Evolutionary conservation across 2,888 invertebrate species (phyloP).

Genomic region (Pheosia gnoma): DNA sequence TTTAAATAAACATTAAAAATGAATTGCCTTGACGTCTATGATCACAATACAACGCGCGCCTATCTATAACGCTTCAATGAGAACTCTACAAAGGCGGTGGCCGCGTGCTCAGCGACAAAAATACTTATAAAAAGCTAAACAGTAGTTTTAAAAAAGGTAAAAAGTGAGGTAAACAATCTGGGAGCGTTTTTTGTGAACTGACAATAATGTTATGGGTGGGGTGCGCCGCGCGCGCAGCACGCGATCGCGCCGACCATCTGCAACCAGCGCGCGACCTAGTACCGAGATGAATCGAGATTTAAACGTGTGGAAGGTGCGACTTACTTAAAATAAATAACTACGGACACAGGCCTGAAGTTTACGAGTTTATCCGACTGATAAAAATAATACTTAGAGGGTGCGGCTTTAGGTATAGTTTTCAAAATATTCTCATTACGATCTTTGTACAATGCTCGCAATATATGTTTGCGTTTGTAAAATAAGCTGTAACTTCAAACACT

Average conservation of each 20-base stretch:
- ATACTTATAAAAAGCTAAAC: constrained; percentile 74
- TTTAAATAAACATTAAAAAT: constrained; percentile 78
- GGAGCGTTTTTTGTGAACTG: constrained; percentile 69
- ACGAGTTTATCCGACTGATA: too few relatives aligned
- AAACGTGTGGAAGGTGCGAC: not conserved
- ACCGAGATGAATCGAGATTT: constrained; percentile 4
- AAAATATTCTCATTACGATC: too few relatives aligned
- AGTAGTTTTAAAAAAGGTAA: constrained; percentile 79
- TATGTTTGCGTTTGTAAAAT: too few relatives aligned
- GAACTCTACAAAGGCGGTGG: constrained; percentile 64
- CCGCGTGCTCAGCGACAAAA: constrained; percentile 77
- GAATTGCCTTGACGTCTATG: constrained; percentile 64
- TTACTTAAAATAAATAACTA: not conserved
- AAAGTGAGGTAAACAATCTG: constrained; percentile 83
- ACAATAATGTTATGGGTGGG: constrained; percentile 66
- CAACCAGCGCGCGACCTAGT: constrained; percentile 36
- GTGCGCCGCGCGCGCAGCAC: constrained; percentile 69
- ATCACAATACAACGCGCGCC: constrained; percentile 66
- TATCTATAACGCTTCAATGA: constrained; percentile 69
- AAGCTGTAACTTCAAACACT: too few relatives aligned
- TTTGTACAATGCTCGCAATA: too few relatives aligned
- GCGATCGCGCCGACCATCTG: constrained; percentile 62
- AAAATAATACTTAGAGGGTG: too few relatives aligned
- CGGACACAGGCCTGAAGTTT: not conserved
- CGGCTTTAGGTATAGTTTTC: too few relatives aligned